Evolutionary conservation across 30 jellyfish, hydroid and myxozoan species (phyloP).

Genomic region (Hydractinia symbiolongicarpus): DNA sequence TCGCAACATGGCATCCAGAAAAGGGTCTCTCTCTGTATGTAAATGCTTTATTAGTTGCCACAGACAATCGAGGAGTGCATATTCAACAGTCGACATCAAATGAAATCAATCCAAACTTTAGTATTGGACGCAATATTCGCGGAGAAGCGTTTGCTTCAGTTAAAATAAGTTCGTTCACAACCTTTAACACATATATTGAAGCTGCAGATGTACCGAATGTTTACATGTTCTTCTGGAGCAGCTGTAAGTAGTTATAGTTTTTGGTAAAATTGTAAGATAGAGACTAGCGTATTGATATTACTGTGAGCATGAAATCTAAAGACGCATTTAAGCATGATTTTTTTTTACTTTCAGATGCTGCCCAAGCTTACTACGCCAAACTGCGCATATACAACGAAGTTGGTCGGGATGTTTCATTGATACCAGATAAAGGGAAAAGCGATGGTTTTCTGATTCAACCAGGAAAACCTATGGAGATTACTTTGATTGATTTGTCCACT

Average conservation of each 20-base stretch:
- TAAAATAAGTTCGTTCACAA: slow-evolving; percentile 75
- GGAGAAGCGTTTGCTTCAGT: slow-evolving; percentile 81
- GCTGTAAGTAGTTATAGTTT: slow-evolving; percentile 59
- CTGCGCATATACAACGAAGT: slow-evolving; percentile 81
- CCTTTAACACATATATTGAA: slow-evolving; percentile 60
- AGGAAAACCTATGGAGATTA: slow-evolving; percentile 62
- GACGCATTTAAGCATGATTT: background rate
- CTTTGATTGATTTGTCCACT: slow-evolving; percentile 84
- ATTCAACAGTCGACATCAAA: slow-evolving; percentile 46
- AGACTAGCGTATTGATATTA: background rate
- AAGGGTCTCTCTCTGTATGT: slow-evolving; percentile 70
- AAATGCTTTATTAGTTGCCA: slow-evolving; percentile 61
- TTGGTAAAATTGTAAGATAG: background rate
- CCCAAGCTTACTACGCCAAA: slow-evolving; percentile 72
- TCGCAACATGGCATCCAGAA: slow-evolving; percentile 83
- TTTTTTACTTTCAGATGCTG: slow-evolving; percentile 55
- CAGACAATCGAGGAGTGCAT: slow-evolving; percentile 77
- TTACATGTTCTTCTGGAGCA: slow-evolving; percentile 90
- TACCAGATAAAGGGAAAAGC: slow-evolving; percentile 87
- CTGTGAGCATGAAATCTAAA: background rate
- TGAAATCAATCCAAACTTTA: slow-evolving; percentile 82
- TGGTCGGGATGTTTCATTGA: slow-evolving; percentile 52
- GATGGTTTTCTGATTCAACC: slow-evolving; percentile 85
- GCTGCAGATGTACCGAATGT: slow-evolving; percentile 63
- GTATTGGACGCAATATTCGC: slow-evolving; percentile 85